Evolutionary conservation across 2,888 invertebrate species (phyloP).

Genomic region (Meteorus colon): DNA sequence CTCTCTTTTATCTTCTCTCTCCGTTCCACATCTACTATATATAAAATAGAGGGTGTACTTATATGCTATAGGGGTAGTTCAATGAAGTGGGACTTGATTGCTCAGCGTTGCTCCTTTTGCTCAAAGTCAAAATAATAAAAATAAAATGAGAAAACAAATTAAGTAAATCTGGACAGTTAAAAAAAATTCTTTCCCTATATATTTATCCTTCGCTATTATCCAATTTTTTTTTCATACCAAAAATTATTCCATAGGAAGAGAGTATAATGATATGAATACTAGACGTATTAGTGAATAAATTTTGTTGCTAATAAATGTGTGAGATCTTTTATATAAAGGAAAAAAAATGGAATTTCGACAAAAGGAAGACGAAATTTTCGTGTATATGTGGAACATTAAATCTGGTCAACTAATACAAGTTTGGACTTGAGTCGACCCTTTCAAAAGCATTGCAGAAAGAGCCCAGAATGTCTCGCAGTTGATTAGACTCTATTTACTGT

Average conservation of each 20-base stretch:
- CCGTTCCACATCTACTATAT: neutral
- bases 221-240: no score
- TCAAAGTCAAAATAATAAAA: neutral
- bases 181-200: neutral
- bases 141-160: neutral
- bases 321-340: neutral
- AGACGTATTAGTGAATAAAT: no score
- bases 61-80: neutral
- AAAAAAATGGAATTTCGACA: neutral
- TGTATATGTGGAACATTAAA: neutral
- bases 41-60: neutral
- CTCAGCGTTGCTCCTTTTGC: neutral
- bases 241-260: no score
- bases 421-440: neutral
- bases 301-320: no score
- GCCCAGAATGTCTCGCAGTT: slow-evolving; percentile 60
- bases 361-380: neutral
- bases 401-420: neutral
- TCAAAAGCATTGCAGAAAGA: slow-evolving; percentile 18
- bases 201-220: neutral
- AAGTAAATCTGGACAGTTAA: neutral
- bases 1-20: neutral
- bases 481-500: slow-evolving; percentile 73
- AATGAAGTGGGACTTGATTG: neutral
- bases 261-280: no score